Evolutionary conservation across 2,797 vertebrate species (phyloP).

Genomic region (Enteromius viviparus): DNA sequence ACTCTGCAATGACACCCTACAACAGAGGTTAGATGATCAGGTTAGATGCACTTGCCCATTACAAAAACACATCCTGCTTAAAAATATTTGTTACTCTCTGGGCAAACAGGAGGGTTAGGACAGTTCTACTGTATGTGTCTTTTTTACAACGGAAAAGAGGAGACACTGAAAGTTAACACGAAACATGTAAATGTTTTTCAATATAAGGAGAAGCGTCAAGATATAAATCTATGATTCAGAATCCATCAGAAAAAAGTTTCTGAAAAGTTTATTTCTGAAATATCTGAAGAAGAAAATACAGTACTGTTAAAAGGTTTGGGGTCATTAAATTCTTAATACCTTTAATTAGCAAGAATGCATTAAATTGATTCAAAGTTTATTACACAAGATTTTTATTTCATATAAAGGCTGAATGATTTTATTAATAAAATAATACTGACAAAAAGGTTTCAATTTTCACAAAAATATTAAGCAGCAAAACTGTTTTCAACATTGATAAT

Average conservation of each 20-base stretch:
- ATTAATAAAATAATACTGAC: neutral
- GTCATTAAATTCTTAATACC: neutral
- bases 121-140: neutral
- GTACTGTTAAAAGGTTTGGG: neutral
- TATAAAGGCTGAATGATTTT: neutral
- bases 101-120: conserved; percentile 53
- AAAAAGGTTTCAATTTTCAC: neutral
- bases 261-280: neutral
- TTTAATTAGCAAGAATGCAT: neutral
- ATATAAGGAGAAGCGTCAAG: neutral
- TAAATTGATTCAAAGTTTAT: neutral
- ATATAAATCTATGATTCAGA: neutral
- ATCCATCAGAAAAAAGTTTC: neutral
- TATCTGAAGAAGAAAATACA: neutral
- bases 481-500: neutral
- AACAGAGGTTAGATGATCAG: neutral
- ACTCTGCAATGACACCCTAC: neutral
- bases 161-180: conserved; percentile 51
- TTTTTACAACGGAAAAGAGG: conserved; percentile 62
- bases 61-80: conserved; percentile 26
- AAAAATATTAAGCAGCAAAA: neutral
- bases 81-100: conserved; percentile 33
- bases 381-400: neutral
- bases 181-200: conserved; percentile 1
- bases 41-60: neutral